A percentile compares a stretch with the other conserved stretches of the same genome.
Evolutionary conservation across 2,797 vertebrate species (phyloP).

Genomic region (Pangasius larnaudii): DNA sequence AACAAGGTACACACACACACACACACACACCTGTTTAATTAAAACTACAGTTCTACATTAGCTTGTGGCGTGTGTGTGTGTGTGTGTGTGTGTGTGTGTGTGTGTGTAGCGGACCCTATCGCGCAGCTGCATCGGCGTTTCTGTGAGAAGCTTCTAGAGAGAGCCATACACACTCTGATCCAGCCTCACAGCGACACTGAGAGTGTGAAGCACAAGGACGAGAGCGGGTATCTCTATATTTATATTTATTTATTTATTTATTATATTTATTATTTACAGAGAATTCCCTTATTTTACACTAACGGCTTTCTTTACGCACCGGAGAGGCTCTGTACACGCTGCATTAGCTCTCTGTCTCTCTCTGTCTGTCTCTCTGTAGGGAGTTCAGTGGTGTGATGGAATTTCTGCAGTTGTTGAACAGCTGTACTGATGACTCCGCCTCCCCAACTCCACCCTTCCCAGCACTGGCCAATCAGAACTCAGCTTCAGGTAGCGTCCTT

Average conservation of each 20-base stretch:
- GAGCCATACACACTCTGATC: slow-evolving; percentile 89
- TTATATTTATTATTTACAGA: neutral
- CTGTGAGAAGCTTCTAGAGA: slow-evolving; percentile 92
- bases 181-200: slow-evolving; percentile 82
- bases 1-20: slow-evolving; percentile 76
- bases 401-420: slow-evolving; percentile 90
- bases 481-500: slow-evolving; percentile 67
- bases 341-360: neutral
- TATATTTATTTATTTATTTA: too few species aligned
- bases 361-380: slow-evolving; percentile 65
- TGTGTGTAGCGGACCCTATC: slow-evolving; percentile 85
- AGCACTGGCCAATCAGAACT: slow-evolving; percentile 72
- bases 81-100: slow-evolving; percentile 30
- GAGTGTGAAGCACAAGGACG: slow-evolving; percentile 69
- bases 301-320: neutral
- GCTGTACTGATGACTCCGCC: slow-evolving; percentile 87
- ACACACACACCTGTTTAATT: too few species aligned
- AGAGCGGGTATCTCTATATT: slow-evolving; percentile 78
- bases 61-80: too few species aligned
- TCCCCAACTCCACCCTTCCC: slow-evolving; percentile 71
- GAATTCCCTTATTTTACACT: neutral
- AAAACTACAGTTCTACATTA: too few species aligned
- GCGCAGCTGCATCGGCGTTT: slow-evolving; percentile 94
- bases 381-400: slow-evolving; percentile 90
- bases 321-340: neutral